phyloP scores from a whole-genome alignment of 2,888 invertebrate species.

The Hyppa rectilinea region DNA sequence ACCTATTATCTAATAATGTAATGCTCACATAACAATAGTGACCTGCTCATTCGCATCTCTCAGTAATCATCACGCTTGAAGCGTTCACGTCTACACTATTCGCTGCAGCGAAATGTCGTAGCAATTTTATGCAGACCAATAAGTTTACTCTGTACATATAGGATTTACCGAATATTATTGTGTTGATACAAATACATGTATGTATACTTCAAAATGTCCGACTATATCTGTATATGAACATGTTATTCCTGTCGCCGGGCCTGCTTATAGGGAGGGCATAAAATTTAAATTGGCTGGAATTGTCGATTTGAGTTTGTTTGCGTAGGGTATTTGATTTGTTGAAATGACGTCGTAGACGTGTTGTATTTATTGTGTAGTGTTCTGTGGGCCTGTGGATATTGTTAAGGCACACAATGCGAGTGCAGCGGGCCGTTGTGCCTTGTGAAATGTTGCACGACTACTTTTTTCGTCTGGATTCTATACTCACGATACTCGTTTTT shows the following conservation, averaged over 20 bases:
- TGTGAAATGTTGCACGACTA: conserved; percentile 91
- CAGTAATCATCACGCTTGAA: conserved; percentile 3
- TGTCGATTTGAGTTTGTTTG: conserved; percentile 85
- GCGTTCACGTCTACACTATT: conserved; percentile 5
- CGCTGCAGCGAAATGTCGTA: conserved; percentile 17
- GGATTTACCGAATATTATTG: conserved; percentile 41
- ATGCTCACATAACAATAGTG: background rate
- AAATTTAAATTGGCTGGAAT: conserved; percentile 85
- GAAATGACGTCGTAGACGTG: conserved; percentile 84
- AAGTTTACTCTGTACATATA: conserved; percentile 25
- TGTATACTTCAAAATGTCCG: conserved; percentile 48
- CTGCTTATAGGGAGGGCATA: conserved; percentile 76
- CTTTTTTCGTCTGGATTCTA: conserved; percentile 91
- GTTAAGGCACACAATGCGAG: conserved; percentile 89
- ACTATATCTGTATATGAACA: conserved; percentile 62
- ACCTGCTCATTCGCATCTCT: background rate
- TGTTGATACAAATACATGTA: conserved; percentile 40
- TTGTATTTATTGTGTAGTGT: conserved; percentile 86
- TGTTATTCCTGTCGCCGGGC: conserved; percentile 69
- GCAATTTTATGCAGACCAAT: conserved; percentile 37
- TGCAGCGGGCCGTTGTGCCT: conserved; percentile 90
- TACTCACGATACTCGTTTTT: conserved; percentile 90
- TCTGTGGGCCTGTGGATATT: conserved; percentile 86
- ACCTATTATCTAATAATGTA: background rate
- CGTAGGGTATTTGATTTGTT: conserved; percentile 86